phyloP scores from a whole-genome alignment of 2,113 vertebrate genomes.

The Taxidea taxus region DNA sequence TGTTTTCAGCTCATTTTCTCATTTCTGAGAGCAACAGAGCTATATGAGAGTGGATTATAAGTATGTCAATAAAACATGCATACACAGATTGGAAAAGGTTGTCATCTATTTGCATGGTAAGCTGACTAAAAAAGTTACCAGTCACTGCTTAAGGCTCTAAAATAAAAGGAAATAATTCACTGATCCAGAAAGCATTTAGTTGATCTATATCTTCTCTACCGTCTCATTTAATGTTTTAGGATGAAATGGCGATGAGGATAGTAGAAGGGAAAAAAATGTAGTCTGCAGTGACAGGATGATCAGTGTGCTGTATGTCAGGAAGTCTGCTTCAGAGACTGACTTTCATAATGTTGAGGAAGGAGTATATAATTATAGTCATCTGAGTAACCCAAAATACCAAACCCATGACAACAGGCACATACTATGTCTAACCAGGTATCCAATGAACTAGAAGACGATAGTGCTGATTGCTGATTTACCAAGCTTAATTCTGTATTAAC shows the following conservation, averaged over 20 bases:
- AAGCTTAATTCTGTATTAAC: neutral
- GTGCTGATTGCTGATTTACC: neutral
- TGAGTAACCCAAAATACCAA: conserved; percentile 43
- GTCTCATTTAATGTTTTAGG: conserved; percentile 55
- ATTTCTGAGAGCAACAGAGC: neutral
- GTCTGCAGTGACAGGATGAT: conserved; percentile 42
- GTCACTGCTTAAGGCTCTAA: conserved; percentile 33
- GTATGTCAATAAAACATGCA: neutral
- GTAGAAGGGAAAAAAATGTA: conserved; percentile 29
- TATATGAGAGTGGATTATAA: neutral
- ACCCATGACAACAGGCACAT: neutral
- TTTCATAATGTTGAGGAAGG: conserved; percentile 38
- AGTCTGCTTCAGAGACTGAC: neutral
- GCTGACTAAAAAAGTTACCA: neutral
- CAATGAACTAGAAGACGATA: conserved; percentile 18
- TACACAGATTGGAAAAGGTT: neutral
- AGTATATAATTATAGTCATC: conserved; percentile 38
- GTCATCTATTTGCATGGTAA: neutral
- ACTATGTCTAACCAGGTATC: conserved; percentile 9
- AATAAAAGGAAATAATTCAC: conserved; percentile 35
- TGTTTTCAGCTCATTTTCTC: conserved; percentile 2
- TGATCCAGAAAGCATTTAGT: neutral
- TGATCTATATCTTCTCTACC: conserved; percentile 38
- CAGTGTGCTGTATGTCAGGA: neutral
- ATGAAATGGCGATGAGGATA: conserved; percentile 44